Percentiles rank a stretch among this genome's conserved stretches.
These are phyloP conservation scores for Chrysolina americana DNA, from an alignment of 2,888 invertebrate species.

Conservation along the genomic window DNA sequence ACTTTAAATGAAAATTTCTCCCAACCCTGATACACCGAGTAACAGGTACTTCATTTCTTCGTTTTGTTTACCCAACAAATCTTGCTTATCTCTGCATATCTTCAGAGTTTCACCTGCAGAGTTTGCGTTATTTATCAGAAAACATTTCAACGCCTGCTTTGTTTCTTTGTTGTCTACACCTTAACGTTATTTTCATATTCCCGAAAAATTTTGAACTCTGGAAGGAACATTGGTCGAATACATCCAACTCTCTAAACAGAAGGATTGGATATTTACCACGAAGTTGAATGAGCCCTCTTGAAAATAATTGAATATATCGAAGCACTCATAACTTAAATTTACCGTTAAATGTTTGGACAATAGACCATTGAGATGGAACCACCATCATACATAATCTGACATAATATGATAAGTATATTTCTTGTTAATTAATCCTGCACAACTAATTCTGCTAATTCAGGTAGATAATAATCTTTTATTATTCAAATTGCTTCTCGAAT, in stretches of 20 bases:
- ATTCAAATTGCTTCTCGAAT: not conserved
- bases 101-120: slow-evolving; percentile 1
- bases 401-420: too few relatives aligned
- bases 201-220: not conserved
- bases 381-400: too few relatives aligned
- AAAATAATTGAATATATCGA: too few relatives aligned
- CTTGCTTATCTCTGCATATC: slow-evolving; percentile 9
- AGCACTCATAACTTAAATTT: too few relatives aligned
- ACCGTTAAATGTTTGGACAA: too few relatives aligned
- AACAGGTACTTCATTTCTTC: slow-evolving; percentile 10
- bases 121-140: slow-evolving; percentile 25
- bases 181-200: not conserved
- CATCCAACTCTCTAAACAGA: too few relatives aligned
- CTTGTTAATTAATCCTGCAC: too few relatives aligned
- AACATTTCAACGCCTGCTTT: slow-evolving; percentile 12
- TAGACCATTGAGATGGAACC: too few relatives aligned
- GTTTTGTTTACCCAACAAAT: slow-evolving; percentile 17
- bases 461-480: too few relatives aligned
- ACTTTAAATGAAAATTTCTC: not conserved
- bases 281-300: too few relatives aligned
- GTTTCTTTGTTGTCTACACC: slow-evolving; percentile 18
- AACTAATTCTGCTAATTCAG: too few relatives aligned
- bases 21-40: not conserved
- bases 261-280: too few relatives aligned
- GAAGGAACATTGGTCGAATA: not conserved